These are phyloP conservation scores for Hydraecia micacea DNA, from an alignment of 2,888 invertebrate genomes.

Conservation along the genomic window DNA sequence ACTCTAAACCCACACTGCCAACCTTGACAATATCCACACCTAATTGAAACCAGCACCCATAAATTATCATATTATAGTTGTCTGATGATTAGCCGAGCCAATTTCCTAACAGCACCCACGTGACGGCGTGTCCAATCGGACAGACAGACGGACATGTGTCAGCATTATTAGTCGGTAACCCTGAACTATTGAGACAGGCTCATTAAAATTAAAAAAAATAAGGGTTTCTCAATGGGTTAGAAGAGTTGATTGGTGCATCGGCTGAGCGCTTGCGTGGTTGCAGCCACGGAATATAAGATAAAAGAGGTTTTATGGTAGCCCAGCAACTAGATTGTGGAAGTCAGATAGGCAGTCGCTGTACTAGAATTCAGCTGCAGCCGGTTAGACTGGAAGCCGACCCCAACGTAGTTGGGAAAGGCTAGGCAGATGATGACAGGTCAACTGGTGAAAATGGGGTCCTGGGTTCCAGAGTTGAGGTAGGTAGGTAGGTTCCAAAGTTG, in stretches of 20 bases:
- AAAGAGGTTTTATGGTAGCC: neutral
- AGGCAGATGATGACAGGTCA: neutral
- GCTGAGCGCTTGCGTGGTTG: neutral
- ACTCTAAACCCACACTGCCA: neutral
- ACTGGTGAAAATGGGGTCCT: neutral
- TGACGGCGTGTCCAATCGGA: slow-evolving; percentile 59
- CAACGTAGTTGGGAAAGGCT: too few relatives aligned
- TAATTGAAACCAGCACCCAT: slow-evolving; percentile 12
- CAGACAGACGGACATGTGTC: slow-evolving; percentile 68
- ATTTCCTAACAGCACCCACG: slow-evolving; percentile 51
- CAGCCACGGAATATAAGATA: neutral
- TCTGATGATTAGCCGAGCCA: slow-evolving; percentile 28
- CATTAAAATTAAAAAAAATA: slow-evolving; percentile 32
- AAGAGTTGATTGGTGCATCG: slow-evolving; percentile 13
- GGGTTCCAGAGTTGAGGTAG: neutral
- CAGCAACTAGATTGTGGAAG: neutral
- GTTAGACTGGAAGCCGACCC: neutral
- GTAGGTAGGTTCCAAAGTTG: neutral
- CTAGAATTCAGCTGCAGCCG: neutral
- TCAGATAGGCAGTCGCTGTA: neutral
- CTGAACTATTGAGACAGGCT: slow-evolving; percentile 72
- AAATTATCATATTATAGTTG: slow-evolving; percentile 24
- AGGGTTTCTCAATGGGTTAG: slow-evolving; percentile 40
- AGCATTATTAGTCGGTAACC: slow-evolving; percentile 61
- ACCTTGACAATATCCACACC: slow-evolving; percentile 34